Evolutionary conservation across 2,113 vertebrate genomes (phyloP), one percentile per base, ranked within the genome.

Genomic region (Corydoras sp.): DNA sequence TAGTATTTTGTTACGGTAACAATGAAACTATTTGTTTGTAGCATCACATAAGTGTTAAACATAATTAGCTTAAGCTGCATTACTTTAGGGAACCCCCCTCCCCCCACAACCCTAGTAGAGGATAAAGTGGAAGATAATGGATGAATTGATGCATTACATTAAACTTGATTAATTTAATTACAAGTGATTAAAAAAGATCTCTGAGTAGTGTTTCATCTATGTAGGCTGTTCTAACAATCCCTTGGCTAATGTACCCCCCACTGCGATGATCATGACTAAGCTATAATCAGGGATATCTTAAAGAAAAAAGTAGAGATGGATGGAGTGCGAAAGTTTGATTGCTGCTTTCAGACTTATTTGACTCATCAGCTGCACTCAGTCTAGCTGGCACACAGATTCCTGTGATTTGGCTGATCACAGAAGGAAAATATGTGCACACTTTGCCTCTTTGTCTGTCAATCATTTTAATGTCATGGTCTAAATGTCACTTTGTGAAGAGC

Each of bases 251-350:
- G 12, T 60, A 48, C 24, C 53, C 29, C 50, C 5, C 14, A 62
- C 24, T n/a, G 11, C 35, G 11, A 24, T 9, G 54, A 24, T 72
- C 59, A 56, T 62, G 59, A 68, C 35, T 59, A 73, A 68, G 58
- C 58, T 49, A 7, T 30, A 62, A 55, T 68, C 15, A 55, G 64
- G 58, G 29, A 67, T 61, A 73, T 68, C 58, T 68, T 50, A 62
- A 15, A 56, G 65, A 24, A 24, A 32, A 55, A 60, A 10, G 5
- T 11, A 54, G 43, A 18, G 15, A 6, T 13, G n/a, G 59, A 9
- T 43, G 13, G 65, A 35, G n/a, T 60, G 30, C 9, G 30, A 43
- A 56, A 18, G 15, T 32, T 59, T 59, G 62, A 43, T 53, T 11
- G 8, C 60, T 58, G 10, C 49, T 72, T 58, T 11, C 10, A 58